A percentile compares a stretch with the other conserved stretches of the same genome.
phyloP scores from a whole-genome alignment of 2,888 invertebrate species.

The Asteroscopus sphinx region DNA sequence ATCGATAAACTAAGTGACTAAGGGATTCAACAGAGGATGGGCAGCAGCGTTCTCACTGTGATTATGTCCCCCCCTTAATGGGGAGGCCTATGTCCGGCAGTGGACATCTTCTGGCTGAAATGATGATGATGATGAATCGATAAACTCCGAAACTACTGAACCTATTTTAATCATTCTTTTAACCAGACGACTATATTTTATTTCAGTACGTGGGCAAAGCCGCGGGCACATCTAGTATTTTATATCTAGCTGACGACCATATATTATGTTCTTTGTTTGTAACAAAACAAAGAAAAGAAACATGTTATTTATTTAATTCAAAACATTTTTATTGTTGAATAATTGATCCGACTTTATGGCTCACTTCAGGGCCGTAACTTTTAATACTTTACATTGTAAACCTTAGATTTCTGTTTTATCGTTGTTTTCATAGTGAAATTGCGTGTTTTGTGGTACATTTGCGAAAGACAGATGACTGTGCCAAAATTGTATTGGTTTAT shows the following conservation, averaged over 20 bases:
- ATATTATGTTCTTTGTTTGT: slow-evolving; percentile 1
- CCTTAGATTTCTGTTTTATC: slow-evolving; percentile 40
- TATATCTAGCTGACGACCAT: not conserved
- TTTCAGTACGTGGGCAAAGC: too few relatives aligned
- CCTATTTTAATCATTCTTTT: too few relatives aligned
- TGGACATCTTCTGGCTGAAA: too few relatives aligned
- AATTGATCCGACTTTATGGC: slow-evolving; percentile 41
- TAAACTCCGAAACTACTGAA: too few relatives aligned
- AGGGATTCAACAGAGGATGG: too few relatives aligned
- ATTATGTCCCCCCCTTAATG: too few relatives aligned
- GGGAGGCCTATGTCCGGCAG: too few relatives aligned
- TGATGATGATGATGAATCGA: too few relatives aligned
- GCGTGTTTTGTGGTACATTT: slow-evolving; percentile 23
- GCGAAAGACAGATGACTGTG: slow-evolving; percentile 15
- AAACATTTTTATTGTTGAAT: slow-evolving; percentile 32
- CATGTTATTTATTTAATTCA: slow-evolving; percentile 30
- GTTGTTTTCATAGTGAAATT: slow-evolving; percentile 33
- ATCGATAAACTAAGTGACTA: too few relatives aligned
- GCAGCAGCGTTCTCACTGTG: too few relatives aligned
- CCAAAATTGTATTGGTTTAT: slow-evolving; percentile 1
- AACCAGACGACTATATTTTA: too few relatives aligned
- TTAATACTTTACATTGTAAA: slow-evolving; percentile 46
- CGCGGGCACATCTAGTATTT: not conserved
- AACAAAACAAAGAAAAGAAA: slow-evolving; percentile 19
- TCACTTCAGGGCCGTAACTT: slow-evolving; percentile 40